A percentile compares a stretch with the other conserved stretches of the same genome.
These are phyloP conservation scores for Galaxea fascicularis DNA, from an alignment of 92 coral and sea anemone genomes.

Conservation along the genomic window DNA sequence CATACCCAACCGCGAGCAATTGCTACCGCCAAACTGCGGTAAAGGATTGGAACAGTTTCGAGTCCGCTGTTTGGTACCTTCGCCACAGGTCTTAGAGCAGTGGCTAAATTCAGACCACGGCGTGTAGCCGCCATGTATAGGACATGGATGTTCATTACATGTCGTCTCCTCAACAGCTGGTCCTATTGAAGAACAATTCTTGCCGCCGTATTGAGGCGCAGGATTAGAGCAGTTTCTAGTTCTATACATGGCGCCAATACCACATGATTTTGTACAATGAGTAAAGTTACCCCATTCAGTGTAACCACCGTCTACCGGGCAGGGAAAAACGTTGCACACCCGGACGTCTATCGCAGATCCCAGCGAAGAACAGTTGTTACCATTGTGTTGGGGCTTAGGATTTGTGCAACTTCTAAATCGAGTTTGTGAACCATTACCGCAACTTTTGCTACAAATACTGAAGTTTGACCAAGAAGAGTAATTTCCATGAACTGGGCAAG, in stretches of 20 bases:
- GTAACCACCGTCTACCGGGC: constrained; percentile 77
- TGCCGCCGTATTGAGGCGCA: constrained; percentile 71
- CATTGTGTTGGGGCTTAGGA: constrained; percentile 77
- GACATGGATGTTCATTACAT: constrained; percentile 77
- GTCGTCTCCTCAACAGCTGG: constrained; percentile 43
- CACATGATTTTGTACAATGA: constrained; percentile 60
- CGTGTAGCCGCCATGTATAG: constrained; percentile 82
- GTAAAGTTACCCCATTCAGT: constrained; percentile 62
- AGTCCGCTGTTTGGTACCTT: constrained; percentile 68
- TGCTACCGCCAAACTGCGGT: constrained; percentile 82
- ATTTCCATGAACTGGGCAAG: constrained; percentile 81
- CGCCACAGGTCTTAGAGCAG: constrained; percentile 82
- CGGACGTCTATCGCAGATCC: constrained; percentile 38
- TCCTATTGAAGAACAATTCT: constrained; percentile 66
- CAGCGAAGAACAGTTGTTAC: constrained; percentile 63
- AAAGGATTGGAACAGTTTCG: constrained; percentile 80
- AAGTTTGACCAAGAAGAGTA: constrained; percentile 75
- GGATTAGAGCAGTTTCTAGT: constrained; percentile 73
- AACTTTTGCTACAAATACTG: constrained; percentile 66
- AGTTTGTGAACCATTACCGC: constrained; percentile 69
- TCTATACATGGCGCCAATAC: constrained; percentile 60
- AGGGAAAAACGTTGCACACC: constrained; percentile 58
- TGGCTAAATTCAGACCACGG: constrained; percentile 71
- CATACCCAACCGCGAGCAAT: constrained; percentile 78
- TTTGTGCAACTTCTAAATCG: constrained; percentile 75